A percentile compares a stretch with the other conserved stretches of the same genome.
Evolutionary conservation across 2,797 vertebrate species (phyloP).

Genomic region (Valencia hispanica): DNA sequence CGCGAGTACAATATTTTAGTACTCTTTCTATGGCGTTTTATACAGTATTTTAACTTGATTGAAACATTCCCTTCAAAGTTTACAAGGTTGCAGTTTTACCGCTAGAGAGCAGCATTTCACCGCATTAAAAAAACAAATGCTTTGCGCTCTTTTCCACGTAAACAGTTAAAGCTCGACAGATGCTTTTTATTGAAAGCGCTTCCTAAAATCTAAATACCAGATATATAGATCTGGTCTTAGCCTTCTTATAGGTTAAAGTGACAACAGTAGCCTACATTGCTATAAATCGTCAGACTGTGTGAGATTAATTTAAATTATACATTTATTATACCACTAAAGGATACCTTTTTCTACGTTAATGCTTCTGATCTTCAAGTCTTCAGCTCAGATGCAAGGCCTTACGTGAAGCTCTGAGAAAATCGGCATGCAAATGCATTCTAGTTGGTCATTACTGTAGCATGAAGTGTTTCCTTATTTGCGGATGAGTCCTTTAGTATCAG

Average conservation of each 20-base stretch:
- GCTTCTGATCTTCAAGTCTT: constrained; percentile 1
- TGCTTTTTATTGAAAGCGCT: not conserved
- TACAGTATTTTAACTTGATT: no score
- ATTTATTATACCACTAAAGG: not conserved
- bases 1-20: no score
- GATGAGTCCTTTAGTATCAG: constrained; percentile 28
- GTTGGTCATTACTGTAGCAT: constrained; percentile 24
- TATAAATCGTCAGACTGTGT: not conserved
- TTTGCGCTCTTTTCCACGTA: not conserved
- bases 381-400: not conserved
- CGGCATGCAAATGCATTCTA: constrained; percentile 16
- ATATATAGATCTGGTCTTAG: not conserved
- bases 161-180: no score
- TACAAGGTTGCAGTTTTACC: not conserved
- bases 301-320: not conserved
- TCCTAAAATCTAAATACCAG: not conserved
- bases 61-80: not conserved
- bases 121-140: not conserved
- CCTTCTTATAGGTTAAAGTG: not conserved
- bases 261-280: not conserved
- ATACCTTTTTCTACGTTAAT: not conserved
- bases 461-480: constrained; percentile 8
- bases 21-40: no score
- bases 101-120: constrained; percentile 24
- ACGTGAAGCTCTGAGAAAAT: constrained; percentile 15